These are phyloP conservation scores for Meda fulgida DNA, from an alignment of 2,797 vertebrate genomes.

Conservation along the genomic window DNA sequence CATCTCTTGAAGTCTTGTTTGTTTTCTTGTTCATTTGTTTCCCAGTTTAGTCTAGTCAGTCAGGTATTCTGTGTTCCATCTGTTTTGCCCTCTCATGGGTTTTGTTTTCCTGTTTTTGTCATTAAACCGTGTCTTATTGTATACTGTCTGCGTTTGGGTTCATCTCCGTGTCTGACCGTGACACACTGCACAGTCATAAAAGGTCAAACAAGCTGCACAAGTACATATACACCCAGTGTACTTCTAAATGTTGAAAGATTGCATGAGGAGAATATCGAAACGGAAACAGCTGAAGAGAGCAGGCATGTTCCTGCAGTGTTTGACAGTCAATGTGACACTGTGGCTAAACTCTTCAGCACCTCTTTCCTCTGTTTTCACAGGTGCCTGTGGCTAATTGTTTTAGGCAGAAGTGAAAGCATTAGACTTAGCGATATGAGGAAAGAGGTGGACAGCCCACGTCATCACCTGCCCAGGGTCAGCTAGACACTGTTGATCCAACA, in stretches of 20 bases:
- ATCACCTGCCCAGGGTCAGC: constrained; percentile 57
- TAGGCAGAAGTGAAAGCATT: constrained; percentile 21
- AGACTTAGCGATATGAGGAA: constrained; percentile 11
- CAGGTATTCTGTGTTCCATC: no score
- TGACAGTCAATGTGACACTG: constrained; percentile 38
- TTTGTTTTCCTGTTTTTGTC: no score
- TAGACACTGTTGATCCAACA: constrained; percentile 28
- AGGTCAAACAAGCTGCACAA: background rate
- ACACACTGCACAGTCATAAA: background rate
- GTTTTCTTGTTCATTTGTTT: no score
- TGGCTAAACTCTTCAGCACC: constrained; percentile 48
- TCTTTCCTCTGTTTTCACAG: constrained; percentile 66
- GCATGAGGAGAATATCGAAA: background rate
- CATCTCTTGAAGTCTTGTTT: no score
- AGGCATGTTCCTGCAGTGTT: constrained; percentile 32
- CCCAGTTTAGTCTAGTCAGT: no score
- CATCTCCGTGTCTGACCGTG: no score
- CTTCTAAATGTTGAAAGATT: constrained; percentile 26
- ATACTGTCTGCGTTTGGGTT: no score
- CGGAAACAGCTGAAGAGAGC: constrained; percentile 42
- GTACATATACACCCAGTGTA: background rate
- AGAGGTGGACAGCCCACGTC: constrained; percentile 51
- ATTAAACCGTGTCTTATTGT: no score
- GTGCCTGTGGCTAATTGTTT: constrained; percentile 50
- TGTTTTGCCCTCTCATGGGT: no score